Evolutionary conservation across 2,113 vertebrate genomes (phyloP), one percentile per base, ranked within the genome.

Genomic region (Labeo rohita): DNA sequence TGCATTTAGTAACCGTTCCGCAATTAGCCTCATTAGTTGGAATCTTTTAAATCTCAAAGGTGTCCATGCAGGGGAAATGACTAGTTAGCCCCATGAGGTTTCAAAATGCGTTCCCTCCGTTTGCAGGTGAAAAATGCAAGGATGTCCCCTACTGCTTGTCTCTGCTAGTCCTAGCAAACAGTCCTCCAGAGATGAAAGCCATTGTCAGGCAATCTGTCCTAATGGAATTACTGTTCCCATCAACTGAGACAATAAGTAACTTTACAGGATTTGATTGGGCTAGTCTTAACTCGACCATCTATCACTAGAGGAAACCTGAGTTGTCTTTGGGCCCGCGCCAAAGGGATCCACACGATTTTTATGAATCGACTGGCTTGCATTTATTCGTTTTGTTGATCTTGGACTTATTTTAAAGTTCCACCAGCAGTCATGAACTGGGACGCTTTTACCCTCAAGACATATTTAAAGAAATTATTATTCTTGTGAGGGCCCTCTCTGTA

Each of bases 211-310:
- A 91, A 87, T 47, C 72, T 28, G 79, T 70, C 80, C 78, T 84
- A 80, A 68, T 59, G 52, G 0, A 11, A 85, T 91, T 90, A 61
- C 56, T 5, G 39, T 89, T 88, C 87, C 72, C 85, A 90, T 88
- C 65, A 81, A 68, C 23, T 61, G 87, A 90, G 90, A 78, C 43
- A 75, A 49, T 85, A 86, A 89, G 49, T 52, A 93, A 80, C 43
- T 88, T 90, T 79, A 83, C 76, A 10, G 56, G 61, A 83, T 84
- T 85, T 79, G 45, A 78, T 52, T 34, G 56, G 72, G 47, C 85
- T 39, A 77, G 74, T 85, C 80, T 47, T 50, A 84, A 59, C 86
- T 28, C 43, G 83, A 63, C 70, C 34, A 83, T 85, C 75, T 52
- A 88, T 84, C 85, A 86, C 83, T 61, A 39, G 18, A 61, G 15